These are phyloP conservation scores for Rhyacophila brunnea DNA, from an alignment of 1,140 invertebrate species.

Conservation along the genomic window DNA sequence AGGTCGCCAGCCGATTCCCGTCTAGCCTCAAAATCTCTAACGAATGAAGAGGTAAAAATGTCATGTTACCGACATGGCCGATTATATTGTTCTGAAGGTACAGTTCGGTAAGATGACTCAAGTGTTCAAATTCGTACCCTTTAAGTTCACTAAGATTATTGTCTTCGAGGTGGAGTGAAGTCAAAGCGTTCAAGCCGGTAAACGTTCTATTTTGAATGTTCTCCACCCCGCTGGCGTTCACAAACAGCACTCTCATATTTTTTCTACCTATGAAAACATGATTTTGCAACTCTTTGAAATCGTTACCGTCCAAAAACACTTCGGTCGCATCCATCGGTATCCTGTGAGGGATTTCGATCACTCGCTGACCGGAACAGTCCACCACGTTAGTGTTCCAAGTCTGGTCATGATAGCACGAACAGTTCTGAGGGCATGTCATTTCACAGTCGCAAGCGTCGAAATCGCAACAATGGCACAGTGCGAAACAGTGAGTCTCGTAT, in stretches of 20 bases:
- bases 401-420: conserved; percentile 89
- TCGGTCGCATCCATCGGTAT: conserved; percentile 94
- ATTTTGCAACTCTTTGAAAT: conserved; percentile 78
- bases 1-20: conserved; percentile 78
- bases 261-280: conserved; percentile 90
- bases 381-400: conserved; percentile 92
- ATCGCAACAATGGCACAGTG: conserved; percentile 90
- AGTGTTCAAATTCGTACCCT: conserved; percentile 87
- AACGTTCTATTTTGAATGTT: conserved; percentile 90
- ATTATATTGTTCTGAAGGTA: conserved; percentile 87
- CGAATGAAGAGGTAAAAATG: conserved; percentile 72
- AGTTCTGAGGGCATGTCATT: conserved; percentile 90
- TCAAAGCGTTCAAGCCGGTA: conserved; percentile 79
- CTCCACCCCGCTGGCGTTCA: conserved; percentile 83
- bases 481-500: conserved; percentile 91
- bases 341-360: conserved; percentile 73
- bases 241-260: conserved; percentile 81
- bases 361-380: conserved; percentile 79
- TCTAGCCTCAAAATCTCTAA: conserved; percentile 80
- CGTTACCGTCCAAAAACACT: conserved; percentile 87
- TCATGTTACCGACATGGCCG: conserved; percentile 74
- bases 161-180: conserved; percentile 81
- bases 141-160: conserved; percentile 78
- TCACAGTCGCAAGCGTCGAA: conserved; percentile 94
- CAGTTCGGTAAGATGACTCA: conserved; percentile 76